phyloP scores from a whole-genome alignment of 2,888 invertebrate genomes.

The Metalampra italica region DNA sequence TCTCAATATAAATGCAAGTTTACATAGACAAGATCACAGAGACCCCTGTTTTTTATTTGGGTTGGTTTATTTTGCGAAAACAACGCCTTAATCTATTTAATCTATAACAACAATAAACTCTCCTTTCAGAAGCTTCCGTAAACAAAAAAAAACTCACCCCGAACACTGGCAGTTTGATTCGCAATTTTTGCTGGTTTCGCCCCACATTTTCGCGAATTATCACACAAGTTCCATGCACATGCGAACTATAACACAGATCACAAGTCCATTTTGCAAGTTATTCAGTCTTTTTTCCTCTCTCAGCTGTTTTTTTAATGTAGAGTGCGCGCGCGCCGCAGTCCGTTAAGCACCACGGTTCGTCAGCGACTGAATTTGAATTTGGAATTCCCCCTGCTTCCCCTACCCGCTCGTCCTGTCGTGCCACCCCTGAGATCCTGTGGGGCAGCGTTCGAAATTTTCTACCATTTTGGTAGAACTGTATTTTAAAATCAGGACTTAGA shows the following conservation, averaged over 20 bases:
- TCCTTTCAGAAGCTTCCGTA: not conserved
- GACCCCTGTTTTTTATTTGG: not conserved
- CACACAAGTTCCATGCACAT: slow-evolving; percentile 22
- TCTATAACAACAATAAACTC: too few relatives aligned
- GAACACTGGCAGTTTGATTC: slow-evolving; percentile 68
- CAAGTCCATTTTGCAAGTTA: slow-evolving; percentile 41
- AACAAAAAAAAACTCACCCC: slow-evolving; percentile 46
- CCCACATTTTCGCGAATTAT: slow-evolving; percentile 56
- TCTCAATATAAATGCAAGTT: too few relatives aligned
- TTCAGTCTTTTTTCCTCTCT: slow-evolving; percentile 41
- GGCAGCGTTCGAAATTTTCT: slow-evolving; percentile 26
- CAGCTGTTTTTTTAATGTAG: slow-evolving; percentile 21
- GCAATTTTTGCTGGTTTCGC: slow-evolving; percentile 58
- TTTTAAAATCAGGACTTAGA: too few relatives aligned
- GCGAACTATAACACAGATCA: slow-evolving; percentile 21
- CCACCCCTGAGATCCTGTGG: slow-evolving; percentile 37
- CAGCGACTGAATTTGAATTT: slow-evolving; percentile 25
- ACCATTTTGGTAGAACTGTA: slow-evolving; percentile 48
- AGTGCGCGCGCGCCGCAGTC: slow-evolving; percentile 13
- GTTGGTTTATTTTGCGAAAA: not conserved
- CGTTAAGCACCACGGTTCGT: slow-evolving; percentile 14
- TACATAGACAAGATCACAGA: too few relatives aligned
- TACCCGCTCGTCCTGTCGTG: slow-evolving; percentile 17
- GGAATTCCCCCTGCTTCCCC: slow-evolving; percentile 16
- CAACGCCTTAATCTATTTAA: too few relatives aligned